These are phyloP conservation scores for Myotis myotis DNA, from an alignment of 2,797 vertebrate genomes.

Conservation along the genomic window DNA sequence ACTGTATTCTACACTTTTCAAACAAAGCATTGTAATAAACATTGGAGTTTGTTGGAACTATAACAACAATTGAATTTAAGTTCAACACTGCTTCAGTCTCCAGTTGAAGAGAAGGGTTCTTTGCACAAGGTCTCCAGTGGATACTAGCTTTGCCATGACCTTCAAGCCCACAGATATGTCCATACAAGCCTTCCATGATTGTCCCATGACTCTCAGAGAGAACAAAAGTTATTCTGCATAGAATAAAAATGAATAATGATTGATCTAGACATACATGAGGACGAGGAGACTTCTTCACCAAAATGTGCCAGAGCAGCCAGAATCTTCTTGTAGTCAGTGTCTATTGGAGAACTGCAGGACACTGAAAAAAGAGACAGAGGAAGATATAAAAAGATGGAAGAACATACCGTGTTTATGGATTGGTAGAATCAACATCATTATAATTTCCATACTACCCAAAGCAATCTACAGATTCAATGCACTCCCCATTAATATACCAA, in stretches of 20 bases:
- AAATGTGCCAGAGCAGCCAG: not conserved
- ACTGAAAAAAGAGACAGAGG: too few relatives aligned
- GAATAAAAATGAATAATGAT: constrained; percentile 37
- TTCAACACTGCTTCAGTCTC: not conserved
- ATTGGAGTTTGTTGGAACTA: not conserved
- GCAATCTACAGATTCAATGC: too few relatives aligned
- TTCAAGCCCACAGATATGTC: not conserved
- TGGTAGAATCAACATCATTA: too few relatives aligned
- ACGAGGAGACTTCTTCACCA: not conserved
- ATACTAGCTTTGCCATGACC: not conserved
- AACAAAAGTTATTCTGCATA: not conserved
- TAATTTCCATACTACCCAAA: too few relatives aligned
- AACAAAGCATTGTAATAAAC: not conserved
- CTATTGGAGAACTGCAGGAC: not conserved
- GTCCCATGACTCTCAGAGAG: not conserved
- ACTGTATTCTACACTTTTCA: not conserved
- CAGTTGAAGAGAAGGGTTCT: not conserved
- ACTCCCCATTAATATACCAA: too few relatives aligned
- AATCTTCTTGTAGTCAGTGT: not conserved
- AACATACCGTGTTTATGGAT: too few relatives aligned
- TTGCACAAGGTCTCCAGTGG: not conserved
- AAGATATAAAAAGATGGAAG: too few relatives aligned
- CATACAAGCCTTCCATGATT: not conserved
- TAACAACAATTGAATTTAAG: not conserved
- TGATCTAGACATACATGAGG: constrained; percentile 11